Conservation (phyloP, 2,888 invertebrate genomes). For the Volucella zonaria region DNA sequence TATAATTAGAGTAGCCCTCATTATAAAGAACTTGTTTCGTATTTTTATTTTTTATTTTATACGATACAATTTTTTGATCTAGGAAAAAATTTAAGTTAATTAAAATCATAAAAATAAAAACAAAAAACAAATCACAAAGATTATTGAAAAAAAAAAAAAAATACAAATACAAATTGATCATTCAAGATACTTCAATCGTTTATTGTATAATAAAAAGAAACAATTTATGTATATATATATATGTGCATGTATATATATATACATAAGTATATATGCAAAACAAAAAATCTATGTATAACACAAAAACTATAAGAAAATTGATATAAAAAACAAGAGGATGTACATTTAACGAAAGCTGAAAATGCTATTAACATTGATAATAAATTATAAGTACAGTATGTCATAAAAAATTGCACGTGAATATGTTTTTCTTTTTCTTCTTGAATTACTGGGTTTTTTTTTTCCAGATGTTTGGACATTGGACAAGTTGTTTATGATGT, state of each 20-base stretch:
- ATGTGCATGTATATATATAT: constrained; percentile 1
- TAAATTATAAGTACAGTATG: constrained; percentile 67
- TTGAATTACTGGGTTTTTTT: no score
- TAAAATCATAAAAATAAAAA: constrained; percentile 10
- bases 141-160: constrained; percentile 29
- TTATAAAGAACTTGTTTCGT: constrained; percentile 5
- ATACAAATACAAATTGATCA: constrained; percentile 21
- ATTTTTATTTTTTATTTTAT: constrained; percentile 21
- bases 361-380: constrained; percentile 63
- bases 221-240: constrained; percentile 41
- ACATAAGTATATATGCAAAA: constrained; percentile 26
- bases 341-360: constrained; percentile 66
- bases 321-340: constrained; percentile 4
- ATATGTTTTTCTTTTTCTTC: neutral
- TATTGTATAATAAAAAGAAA: constrained; percentile 55
- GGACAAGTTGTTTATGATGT: no score
- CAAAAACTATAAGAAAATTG: no score
- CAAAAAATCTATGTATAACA: constrained; percentile 20
- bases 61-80: constrained; percentile 27
- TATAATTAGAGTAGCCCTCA: constrained; percentile 11
- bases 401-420: constrained; percentile 17
- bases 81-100: constrained; percentile 18
- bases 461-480: neutral
- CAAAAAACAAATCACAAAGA: neutral
- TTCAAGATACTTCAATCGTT: constrained; percentile 52